A percentile compares a stretch with the other conserved stretches of the same genome.
Conservation (phyloP, 2,113 vertebrate species). For the Ahaetulla prasina region DNA sequence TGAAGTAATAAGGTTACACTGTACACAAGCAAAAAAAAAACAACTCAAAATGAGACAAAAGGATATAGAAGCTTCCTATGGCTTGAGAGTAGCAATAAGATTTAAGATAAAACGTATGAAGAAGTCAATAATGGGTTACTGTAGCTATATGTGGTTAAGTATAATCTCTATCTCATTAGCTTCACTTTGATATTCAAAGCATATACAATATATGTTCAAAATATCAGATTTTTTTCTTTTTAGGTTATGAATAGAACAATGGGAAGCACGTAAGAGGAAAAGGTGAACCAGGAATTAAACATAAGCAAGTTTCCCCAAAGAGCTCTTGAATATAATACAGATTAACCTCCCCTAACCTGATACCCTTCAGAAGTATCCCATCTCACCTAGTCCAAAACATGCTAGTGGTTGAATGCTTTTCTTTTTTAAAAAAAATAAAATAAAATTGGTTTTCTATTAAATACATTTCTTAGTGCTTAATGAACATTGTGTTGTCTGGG, state of each 20-base stretch:
- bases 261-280: not conserved
- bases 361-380: not conserved
- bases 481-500: no score
- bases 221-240: not conserved
- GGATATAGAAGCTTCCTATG: not conserved
- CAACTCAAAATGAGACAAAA: not conserved
- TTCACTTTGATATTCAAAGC: not conserved
- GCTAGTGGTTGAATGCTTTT: not conserved
- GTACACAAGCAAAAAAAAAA: no score
- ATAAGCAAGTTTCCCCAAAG: not conserved
- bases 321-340: not conserved
- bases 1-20: no score
- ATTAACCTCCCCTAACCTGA: not conserved
- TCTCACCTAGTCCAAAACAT: not conserved
- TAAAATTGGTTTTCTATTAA: no score
- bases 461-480: no score
- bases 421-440: no score
- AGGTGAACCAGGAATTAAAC: not conserved
- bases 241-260: not conserved
- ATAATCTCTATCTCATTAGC: not conserved
- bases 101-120: not conserved
- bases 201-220: not conserved
- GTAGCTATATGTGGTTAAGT: not conserved
- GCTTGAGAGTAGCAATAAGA: not conserved
- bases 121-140: not conserved